Conservation (phyloP, 2,113 vertebrate species). For the Prochilodus magdalenae region DNA sequence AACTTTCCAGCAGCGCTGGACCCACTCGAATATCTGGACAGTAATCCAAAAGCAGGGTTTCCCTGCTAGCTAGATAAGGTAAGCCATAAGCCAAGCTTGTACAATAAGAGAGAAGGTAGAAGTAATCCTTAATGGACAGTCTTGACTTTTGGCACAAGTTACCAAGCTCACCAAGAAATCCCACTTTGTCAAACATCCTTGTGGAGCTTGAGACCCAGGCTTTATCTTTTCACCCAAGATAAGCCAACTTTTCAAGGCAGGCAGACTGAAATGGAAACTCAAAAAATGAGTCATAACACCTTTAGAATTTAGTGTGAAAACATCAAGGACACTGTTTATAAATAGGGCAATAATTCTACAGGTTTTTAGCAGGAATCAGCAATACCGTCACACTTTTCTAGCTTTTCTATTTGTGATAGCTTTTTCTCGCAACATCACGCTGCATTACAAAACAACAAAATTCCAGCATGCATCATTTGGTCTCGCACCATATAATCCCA, state of each 20-base stretch:
- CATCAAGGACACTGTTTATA: constrained; percentile 3
- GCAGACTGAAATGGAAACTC: constrained; percentile 48
- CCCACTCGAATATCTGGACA: too few species aligned
- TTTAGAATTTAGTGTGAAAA: neutral
- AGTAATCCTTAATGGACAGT: too few species aligned
- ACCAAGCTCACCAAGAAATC: neutral
- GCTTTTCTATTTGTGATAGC: neutral
- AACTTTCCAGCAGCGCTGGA: too few species aligned
- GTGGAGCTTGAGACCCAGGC: neutral
- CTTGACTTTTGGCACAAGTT: neutral
- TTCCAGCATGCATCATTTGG: neutral
- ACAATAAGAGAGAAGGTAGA: too few species aligned
- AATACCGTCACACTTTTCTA: constrained; percentile 40
- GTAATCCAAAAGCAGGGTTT: too few species aligned
- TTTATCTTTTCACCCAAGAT: neutral
- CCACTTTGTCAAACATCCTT: neutral
- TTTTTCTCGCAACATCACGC: neutral
- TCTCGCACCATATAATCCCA: neutral
- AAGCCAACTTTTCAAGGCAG: neutral
- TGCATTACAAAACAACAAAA: neutral
- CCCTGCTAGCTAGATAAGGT: too few species aligned
- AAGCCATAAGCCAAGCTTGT: too few species aligned
- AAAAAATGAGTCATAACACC: neutral
- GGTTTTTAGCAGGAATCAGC: neutral
- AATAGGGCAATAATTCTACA: neutral